Base-by-base conservation (phyloP, 2,113 vertebrate species). In the Brachyhypopomus gauderio region DNA sequence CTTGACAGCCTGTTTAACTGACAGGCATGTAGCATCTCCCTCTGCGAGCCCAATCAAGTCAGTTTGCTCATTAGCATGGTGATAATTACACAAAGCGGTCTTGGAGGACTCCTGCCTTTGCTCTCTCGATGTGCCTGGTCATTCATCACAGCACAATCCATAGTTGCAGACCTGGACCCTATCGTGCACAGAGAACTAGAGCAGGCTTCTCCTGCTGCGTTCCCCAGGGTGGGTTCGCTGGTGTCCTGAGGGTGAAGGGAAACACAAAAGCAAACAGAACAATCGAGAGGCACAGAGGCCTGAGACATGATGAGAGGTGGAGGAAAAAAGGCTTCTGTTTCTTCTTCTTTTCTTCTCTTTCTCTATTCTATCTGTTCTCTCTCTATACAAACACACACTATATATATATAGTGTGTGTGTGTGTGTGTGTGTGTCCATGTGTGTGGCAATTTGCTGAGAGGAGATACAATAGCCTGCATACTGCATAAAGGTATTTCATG, bases 31-130 rank as follows among this genome's bases (percentile, higher is more conserved):
- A 38, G 59, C 58, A 34, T 86, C 84, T 78, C 88, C 85, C 87
- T 27, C 41, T 84, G 88, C 79, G 86, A 75, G 84, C 71, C 83
- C 79, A 88, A 90, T 92, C 88, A 91, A 90, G 89, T 71, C 81
- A 62, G 52, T 41, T 77, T 59, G 77, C 84, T 89, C 86, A 82
- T 90, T 90, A 90, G 84, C 3, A 25, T 82, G 30, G 79, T 72
- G 48, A 87, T 87, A 91, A 90, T 90, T 91, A 92, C 85, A 87
- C 86, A 85, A 89, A 93, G 86, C 81, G 84, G 88, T 77, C 83
- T 84, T 86, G 75, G 79, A 87, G 86, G 87, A 88, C 59, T 78
- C 87, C 67, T 86, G 85, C 77, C 52, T 56, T 82, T 72, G 17
- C 11, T 66, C 81, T 77, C 70, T 60, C 74, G 7, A 60, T 70